Evolutionary conservation across 2,888 invertebrate genomes (phyloP).

Genomic region (Agrochola macilenta): DNA sequence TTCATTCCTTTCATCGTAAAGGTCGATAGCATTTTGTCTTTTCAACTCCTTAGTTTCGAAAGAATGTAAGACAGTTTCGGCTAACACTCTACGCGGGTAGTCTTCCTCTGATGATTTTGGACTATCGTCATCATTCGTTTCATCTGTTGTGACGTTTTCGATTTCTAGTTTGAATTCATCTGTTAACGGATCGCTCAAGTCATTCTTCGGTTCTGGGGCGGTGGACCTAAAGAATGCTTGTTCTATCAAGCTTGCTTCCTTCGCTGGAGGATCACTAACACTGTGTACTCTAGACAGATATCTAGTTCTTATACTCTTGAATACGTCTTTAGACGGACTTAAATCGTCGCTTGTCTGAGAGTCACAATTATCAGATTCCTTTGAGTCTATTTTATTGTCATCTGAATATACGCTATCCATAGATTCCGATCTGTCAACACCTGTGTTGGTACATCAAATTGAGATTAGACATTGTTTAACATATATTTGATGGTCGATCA

Average conservation of each 20-base stretch:
- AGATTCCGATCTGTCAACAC: conserved; percentile 86
- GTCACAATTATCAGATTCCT: conserved; percentile 77
- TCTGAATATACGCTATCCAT: conserved; percentile 83
- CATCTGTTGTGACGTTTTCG: conserved; percentile 82
- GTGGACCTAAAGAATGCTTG: conserved; percentile 83
- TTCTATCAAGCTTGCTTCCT: conserved; percentile 78
- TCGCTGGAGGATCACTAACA: conserved; percentile 79
- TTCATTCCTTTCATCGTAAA: conserved; percentile 67
- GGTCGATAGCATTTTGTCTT: conserved; percentile 83
- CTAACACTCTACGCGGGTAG: conserved; percentile 60
- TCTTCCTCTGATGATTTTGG: conserved; percentile 66
- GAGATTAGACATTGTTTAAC: conserved; percentile 80
- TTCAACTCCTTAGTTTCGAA: conserved; percentile 77
- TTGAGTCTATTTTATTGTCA: conserved; percentile 76
- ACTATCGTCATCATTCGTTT: conserved; percentile 80
- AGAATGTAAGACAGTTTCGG: conserved; percentile 72
- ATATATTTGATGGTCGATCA: conserved; percentile 60
- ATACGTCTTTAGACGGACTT: conserved; percentile 81
- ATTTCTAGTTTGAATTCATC: conserved; percentile 77
- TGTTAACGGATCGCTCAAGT: conserved; percentile 50
- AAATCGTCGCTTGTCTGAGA: conserved; percentile 76
- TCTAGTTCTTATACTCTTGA: conserved; percentile 84
- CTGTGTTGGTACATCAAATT: conserved; percentile 86
- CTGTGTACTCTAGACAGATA: conserved; percentile 86
- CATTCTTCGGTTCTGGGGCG: conserved; percentile 65